phyloP scores from a whole-genome alignment of 2,797 vertebrate genomes.

The Pseudomugil gertrudae region DNA sequence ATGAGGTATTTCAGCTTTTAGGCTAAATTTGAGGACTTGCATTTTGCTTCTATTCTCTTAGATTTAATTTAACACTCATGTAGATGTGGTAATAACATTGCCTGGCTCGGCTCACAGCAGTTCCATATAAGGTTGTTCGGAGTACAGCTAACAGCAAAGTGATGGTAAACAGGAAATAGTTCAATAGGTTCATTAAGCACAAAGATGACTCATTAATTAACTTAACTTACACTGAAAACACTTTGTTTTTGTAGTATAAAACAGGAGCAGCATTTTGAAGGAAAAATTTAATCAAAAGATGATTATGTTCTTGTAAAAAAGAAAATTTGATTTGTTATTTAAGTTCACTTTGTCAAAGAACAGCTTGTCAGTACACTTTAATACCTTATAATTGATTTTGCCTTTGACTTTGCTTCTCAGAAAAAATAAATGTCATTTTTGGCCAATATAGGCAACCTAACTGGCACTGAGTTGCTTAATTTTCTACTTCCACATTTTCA shows the following conservation, averaged over 20 bases:
- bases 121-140: constrained; percentile 64
- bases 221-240: constrained; percentile 58
- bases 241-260: constrained; percentile 29
- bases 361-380: constrained; percentile 48
- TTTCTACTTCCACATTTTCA: constrained; percentile 56
- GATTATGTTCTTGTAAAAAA: constrained; percentile 37
- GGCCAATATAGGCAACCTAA: constrained; percentile 56
- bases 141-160: constrained; percentile 59
- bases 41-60: constrained; percentile 27
- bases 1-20: constrained; percentile 21
- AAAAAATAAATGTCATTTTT: constrained; percentile 53
- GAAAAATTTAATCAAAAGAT: constrained; percentile 32
- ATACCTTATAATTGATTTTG: constrained; percentile 56
- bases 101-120: constrained; percentile 25
- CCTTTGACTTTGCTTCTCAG: constrained; percentile 51
- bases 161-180: constrained; percentile 79
- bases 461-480: constrained; percentile 49
- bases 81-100: constrained; percentile 45
- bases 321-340: constrained; percentile 55
- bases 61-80: constrained; percentile 50
- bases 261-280: constrained; percentile 36
- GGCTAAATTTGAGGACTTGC: constrained; percentile 14
- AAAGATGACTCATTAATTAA: constrained; percentile 75
- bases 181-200: constrained; percentile 69
- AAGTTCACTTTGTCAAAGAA: constrained; percentile 45